Evolutionary conservation across 2,888 invertebrate species (phyloP).

Genomic region (Drosophila austrosaltans): DNA sequence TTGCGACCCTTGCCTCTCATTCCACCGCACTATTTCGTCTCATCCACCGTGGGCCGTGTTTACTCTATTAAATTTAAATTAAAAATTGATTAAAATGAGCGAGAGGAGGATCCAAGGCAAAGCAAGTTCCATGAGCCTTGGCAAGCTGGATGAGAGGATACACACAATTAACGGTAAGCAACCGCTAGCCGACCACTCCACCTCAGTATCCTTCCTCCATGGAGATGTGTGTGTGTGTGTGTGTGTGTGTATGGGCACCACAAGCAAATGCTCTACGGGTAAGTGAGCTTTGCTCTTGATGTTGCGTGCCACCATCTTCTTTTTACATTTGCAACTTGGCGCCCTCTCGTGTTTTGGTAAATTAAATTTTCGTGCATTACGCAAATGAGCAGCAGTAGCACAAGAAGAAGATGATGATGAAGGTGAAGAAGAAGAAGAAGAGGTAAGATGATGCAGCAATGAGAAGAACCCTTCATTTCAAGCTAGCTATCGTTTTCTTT

Average conservation of each 20-base stretch:
- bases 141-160: slow-evolving; percentile 65
- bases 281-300: slow-evolving; percentile 56
- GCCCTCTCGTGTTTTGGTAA: slow-evolving; percentile 66
- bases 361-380: slow-evolving; percentile 79
- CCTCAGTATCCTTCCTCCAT: not conserved
- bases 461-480: slow-evolving; percentile 1
- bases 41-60: slow-evolving; percentile 39
- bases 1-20: slow-evolving; percentile 12
- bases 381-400: slow-evolving; percentile 68
- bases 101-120: slow-evolving; percentile 14
- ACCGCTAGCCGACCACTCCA: slow-evolving; percentile 32
- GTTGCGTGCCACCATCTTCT: slow-evolving; percentile 33
- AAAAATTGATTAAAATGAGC: slow-evolving; percentile 80
- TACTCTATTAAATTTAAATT: slow-evolving; percentile 80
- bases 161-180: slow-evolving; percentile 71
- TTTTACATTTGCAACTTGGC: slow-evolving; percentile 20
- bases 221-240: not conserved
- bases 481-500: not conserved
- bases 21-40: slow-evolving; percentile 13
- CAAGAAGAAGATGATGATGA: slow-evolving; percentile 30
- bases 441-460: slow-evolving; percentile 1
- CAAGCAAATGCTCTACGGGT: slow-evolving; percentile 68
- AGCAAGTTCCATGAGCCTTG: slow-evolving; percentile 31
- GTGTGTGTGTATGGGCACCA: slow-evolving; percentile 39
- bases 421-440: slow-evolving; percentile 20